A percentile compares a stretch with the other conserved stretches of the same genome.
Evolutionary conservation across 2,113 vertebrate genomes (phyloP).

Genomic region (Oxyura jamaicensis): DNA sequence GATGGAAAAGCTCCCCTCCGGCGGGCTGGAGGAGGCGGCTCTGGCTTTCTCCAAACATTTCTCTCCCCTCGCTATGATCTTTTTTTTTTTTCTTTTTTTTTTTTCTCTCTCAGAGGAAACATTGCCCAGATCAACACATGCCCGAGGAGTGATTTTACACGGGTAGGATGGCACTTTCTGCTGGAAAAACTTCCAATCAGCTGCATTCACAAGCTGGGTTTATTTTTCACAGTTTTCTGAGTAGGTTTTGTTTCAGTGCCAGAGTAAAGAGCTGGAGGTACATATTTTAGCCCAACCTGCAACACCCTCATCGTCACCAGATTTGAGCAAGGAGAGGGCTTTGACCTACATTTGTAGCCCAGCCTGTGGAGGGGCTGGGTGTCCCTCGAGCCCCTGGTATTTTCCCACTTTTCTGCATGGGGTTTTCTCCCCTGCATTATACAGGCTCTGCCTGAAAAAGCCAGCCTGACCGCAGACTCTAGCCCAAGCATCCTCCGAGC

Average conservation of each 20-base stretch:
- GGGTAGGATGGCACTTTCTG: constrained; percentile 2
- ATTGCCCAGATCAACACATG: constrained; percentile 57
- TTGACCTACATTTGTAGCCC: background rate
- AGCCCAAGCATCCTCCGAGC: background rate
- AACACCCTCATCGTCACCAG: background rate
- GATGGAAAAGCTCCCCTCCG: constrained; percentile 10
- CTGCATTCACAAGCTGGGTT: constrained; percentile 40
- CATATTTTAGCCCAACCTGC: constrained; percentile 44
- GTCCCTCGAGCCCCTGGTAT: background rate
- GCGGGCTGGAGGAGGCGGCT: background rate
- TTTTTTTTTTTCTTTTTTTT: background rate
- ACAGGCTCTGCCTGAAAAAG: background rate
- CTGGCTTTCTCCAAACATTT: background rate
- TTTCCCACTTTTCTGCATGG: background rate
- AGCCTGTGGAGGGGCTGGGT: background rate
- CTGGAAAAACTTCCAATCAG: constrained; percentile 56
- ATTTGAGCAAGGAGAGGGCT: background rate
- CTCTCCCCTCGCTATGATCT: background rate
- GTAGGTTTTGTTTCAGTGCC: constrained; percentile 55
- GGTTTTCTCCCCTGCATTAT: background rate
- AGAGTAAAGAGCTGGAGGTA: constrained; percentile 58
- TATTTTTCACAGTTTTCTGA: constrained; percentile 55
- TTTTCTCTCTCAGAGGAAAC: background rate
- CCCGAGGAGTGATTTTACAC: background rate
- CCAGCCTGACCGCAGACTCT: background rate